Evolutionary conservation across 2,797 vertebrate genomes (phyloP).

Genomic region (Cheirogaleus major): DNA sequence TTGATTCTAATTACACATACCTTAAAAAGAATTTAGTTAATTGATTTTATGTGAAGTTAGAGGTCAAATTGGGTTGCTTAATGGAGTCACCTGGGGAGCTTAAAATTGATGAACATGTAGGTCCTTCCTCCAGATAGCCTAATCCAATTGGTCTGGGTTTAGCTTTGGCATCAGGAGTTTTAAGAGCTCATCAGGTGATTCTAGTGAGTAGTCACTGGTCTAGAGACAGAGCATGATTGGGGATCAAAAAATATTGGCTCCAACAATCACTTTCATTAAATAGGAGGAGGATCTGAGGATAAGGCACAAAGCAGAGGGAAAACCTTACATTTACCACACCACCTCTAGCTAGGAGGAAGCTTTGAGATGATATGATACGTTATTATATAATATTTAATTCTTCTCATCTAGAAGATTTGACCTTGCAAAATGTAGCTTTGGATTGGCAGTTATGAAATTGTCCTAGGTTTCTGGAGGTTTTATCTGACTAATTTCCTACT

Average conservation of each 20-base stretch:
- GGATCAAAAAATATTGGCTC: not conserved
- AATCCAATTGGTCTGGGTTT: not conserved
- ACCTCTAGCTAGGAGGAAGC: not conserved
- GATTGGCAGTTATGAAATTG: not conserved
- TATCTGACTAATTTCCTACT: not conserved
- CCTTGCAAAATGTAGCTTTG: not conserved
- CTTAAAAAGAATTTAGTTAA: constrained; percentile 1
- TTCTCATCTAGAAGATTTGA: not conserved
- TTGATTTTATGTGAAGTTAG: not conserved
- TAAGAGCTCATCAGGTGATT: not conserved
- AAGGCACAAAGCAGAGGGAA: not conserved
- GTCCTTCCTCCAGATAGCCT: not conserved
- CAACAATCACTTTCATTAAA: not conserved
- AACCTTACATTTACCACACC: rapidly evolving
- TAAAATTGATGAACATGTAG: not conserved
- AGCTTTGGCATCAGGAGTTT: not conserved
- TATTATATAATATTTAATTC: not conserved
- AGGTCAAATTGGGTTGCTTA: not conserved
- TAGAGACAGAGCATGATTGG: not conserved
- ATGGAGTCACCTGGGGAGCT: not conserved
- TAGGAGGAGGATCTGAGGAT: not conserved
- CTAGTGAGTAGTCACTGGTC: not conserved
- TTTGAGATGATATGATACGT: not conserved
- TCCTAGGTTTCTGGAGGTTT: not conserved
- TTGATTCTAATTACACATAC: not conserved